A percentile compares a stretch with the other conserved stretches of the same genome.
Evolutionary conservation across 2,797 vertebrate species (phyloP).

Genomic region (Acanthiza pusilla): DNA sequence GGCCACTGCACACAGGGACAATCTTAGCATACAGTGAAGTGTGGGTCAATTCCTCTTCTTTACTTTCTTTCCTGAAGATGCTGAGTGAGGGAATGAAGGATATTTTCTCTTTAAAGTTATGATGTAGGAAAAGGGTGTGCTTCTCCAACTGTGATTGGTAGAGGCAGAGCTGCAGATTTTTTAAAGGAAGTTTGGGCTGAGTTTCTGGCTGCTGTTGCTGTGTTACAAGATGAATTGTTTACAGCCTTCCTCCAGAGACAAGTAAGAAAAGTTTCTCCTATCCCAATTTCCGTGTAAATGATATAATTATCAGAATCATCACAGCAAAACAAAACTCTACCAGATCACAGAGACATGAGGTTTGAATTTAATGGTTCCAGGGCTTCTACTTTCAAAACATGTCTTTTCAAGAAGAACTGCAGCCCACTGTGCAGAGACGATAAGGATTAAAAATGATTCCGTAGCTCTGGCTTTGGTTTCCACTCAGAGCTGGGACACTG

Average conservation of each 20-base stretch:
- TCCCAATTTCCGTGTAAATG: neutral
- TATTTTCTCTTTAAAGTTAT: neutral
- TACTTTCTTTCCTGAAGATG: neutral
- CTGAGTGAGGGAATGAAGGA: neutral
- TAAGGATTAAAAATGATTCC: neutral
- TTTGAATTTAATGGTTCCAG: neutral
- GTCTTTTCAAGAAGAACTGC: neutral
- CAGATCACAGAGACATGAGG: neutral
- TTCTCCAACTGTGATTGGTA: neutral
- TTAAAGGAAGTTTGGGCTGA: neutral
- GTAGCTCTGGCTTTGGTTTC: neutral
- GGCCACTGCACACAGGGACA: neutral
- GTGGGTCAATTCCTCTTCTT: neutral
- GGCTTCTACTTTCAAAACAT: neutral
- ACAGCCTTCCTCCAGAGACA: neutral
- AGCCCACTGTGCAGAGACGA: neutral
- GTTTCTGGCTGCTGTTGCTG: neutral
- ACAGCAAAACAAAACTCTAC: accelerated
- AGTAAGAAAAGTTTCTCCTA: neutral
- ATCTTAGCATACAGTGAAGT: neutral
- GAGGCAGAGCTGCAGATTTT: neutral
- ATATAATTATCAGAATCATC: neutral
- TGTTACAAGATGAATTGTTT: neutral
- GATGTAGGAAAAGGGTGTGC: neutral
- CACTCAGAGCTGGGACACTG: neutral